Conservation (phyloP, 2,113 vertebrate genomes). For the Atlantisia rogersi region DNA sequence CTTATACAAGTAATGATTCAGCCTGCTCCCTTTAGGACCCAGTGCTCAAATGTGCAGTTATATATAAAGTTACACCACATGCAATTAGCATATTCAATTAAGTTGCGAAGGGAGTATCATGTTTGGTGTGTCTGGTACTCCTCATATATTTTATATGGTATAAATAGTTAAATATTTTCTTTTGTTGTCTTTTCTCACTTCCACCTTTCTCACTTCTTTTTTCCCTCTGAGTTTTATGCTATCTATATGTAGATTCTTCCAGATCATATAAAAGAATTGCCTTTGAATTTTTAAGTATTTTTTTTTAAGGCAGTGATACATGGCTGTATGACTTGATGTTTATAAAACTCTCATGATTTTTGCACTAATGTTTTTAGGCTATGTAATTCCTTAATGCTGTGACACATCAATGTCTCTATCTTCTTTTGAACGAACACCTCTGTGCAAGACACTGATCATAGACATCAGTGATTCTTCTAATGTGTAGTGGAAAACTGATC, state of each 20-base stretch:
- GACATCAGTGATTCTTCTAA: neutral
- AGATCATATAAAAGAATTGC: neutral
- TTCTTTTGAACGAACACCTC: neutral
- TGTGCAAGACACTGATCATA: neutral
- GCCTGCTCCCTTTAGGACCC: neutral
- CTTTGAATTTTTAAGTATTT: neutral
- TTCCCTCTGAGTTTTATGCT: neutral
- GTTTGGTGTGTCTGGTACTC: neutral
- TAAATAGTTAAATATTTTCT: conserved; percentile 50
- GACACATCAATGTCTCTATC: neutral
- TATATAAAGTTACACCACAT: conserved; percentile 29
- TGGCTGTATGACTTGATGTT: neutral
- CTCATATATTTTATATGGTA: conserved; percentile 5
- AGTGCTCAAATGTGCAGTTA: neutral
- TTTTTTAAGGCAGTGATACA: neutral
- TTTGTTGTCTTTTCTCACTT: neutral
- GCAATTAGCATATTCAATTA: conserved; percentile 15
- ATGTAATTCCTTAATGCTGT: neutral
- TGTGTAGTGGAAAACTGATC: neutral
- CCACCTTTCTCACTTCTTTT: neutral
- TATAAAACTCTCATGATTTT: neutral
- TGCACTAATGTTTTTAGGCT: neutral
- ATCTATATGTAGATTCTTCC: neutral
- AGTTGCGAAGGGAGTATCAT: conserved; percentile 7
- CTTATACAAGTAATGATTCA: neutral